Evolutionary conservation across 2,797 vertebrate genomes (phyloP).

Genomic region (Coregonus sp.): DNA sequence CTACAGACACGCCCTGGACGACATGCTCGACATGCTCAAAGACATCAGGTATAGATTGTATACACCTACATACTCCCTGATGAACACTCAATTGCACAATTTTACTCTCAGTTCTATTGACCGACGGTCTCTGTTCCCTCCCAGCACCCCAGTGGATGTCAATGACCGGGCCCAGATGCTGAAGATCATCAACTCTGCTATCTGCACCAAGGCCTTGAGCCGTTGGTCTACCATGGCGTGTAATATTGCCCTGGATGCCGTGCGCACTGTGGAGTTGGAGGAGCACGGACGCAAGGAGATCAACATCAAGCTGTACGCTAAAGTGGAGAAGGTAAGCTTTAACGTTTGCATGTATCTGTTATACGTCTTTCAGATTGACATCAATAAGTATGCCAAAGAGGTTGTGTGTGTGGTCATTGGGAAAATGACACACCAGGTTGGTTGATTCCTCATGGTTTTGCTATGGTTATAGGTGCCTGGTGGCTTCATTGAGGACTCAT

Average conservation of each 20-base stretch:
- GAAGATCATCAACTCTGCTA: slow-evolving; percentile 90
- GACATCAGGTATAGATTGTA: slow-evolving; percentile 81
- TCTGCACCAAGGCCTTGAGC: slow-evolving; percentile 91
- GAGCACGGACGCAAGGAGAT: slow-evolving; percentile 92
- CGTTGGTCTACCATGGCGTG: slow-evolving; percentile 91
- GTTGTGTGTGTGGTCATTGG: neutral
- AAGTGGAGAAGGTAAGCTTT: slow-evolving; percentile 88
- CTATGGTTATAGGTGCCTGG: slow-evolving; percentile 83
- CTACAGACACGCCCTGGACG: slow-evolving; percentile 90
- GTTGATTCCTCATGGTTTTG: neutral
- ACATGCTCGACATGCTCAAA: slow-evolving; percentile 87
- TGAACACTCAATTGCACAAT: neutral
- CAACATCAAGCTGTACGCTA: slow-evolving; percentile 96
- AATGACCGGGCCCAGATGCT: slow-evolving; percentile 87
- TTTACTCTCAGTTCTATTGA: neutral
- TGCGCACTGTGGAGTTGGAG: slow-evolving; percentile 88
- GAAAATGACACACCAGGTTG: neutral
- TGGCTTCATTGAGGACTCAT: slow-evolving; percentile 90
- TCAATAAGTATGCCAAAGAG: no score
- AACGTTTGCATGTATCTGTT: neutral
- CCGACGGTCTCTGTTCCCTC: neutral
- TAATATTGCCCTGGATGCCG: slow-evolving; percentile 89
- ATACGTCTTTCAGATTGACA: neutral
- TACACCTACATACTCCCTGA: neutral
- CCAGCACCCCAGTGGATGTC: slow-evolving; percentile 86